Conservation (phyloP, 2,797 vertebrate genomes). For the Lerista edwardsae region DNA sequence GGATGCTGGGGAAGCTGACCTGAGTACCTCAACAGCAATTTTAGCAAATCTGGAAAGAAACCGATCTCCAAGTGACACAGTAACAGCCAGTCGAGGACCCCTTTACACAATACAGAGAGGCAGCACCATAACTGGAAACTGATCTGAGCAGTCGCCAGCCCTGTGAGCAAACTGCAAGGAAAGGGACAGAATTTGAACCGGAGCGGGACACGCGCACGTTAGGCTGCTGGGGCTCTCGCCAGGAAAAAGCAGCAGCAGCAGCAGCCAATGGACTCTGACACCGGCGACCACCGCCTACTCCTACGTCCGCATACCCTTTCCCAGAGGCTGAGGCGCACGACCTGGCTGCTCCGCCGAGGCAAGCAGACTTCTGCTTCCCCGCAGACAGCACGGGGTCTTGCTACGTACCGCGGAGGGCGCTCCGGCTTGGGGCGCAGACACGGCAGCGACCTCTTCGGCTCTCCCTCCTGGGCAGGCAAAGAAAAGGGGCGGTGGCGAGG, state of each 20-base stretch:
- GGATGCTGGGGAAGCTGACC: background rate
- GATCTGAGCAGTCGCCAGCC: background rate
- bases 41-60: background rate
- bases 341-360: background rate
- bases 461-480: background rate
- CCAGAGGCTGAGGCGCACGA: no score
- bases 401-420: background rate
- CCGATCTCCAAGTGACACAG: background rate
- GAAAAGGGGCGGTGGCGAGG: background rate
- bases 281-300: background rate
- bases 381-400: no score
- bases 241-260: no score
- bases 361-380: no score
- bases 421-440: background rate
- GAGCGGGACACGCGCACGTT: background rate
- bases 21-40: background rate
- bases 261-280: background rate
- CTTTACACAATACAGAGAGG: no score
- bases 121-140: background rate
- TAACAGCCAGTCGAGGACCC: no score
- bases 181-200: background rate
- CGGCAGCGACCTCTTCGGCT: background rate
- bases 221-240: no score
- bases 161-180: background rate
- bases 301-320: fast-evolving